Base-by-base conservation (phyloP, 1,140 invertebrate genomes). In the Drosophila quadrilineata region DNA sequence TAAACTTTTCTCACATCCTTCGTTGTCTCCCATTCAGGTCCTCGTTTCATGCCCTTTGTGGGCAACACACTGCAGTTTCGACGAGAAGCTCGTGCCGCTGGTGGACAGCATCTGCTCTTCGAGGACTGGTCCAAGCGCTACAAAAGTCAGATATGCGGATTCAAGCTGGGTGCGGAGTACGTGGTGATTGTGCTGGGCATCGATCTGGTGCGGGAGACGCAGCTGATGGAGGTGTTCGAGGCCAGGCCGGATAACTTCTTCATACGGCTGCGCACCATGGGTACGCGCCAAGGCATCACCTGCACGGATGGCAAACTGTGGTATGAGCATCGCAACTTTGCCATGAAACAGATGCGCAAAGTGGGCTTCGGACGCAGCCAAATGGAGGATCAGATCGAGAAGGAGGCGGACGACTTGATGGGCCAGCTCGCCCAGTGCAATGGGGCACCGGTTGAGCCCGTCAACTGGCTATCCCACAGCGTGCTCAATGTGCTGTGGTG, bases 401-500 rank as follows among this genome's bases (percentile, higher is more conserved):
- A 92, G 0, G 95, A 96, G 87, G 66, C 94, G 1, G 33, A 70
- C 0, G 72, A 89, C 1, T 82, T 94, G 22, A 38, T 93, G 1
- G 71, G 91, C 1, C 89, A 87, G 19, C 87, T 94, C n/a, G 50
- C 86, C 36, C 64, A 90, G 9, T 82, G 89, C 1, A 79, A 91
- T 70, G 63, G 88, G 60, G 63, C 40, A 5, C 62, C 87, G 3
- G 65, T 87, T 3, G 86, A 87, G 54, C 88, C 89, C 1, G 87
- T 76, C 0, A 87, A 88, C 0, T 73, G 91, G 57, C 82, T 94
- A 24, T 91, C 92, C 0, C 90, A 92, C 12, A 92, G 92, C 9
- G 93, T 95, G 0, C 91, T 96, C 59, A 96, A 96, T 80, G 93
- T 95, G 1, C 74, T 96, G 1, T 96, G 95, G 95, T 92, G 91